Evolutionary conservation across 2,797 vertebrate genomes (phyloP).

Genomic region (Setipinna tenuifilis): DNA sequence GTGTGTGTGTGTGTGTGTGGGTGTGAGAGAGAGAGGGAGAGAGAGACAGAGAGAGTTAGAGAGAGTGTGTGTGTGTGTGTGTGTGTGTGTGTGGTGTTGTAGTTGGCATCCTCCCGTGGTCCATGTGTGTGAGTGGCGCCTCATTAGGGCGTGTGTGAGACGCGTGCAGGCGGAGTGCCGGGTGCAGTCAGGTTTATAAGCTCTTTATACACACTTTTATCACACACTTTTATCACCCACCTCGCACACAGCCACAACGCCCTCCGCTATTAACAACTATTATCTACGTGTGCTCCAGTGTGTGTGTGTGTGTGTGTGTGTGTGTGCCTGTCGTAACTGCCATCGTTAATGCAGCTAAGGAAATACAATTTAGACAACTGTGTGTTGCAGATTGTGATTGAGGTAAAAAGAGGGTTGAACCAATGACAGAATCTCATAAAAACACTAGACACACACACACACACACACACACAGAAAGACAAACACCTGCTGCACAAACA

Average conservation of each 20-base stretch:
- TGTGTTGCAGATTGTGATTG: neutral
- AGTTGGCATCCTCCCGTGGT: neutral
- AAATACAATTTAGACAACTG: too few relatives aligned
- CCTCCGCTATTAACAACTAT: neutral
- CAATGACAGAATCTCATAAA: neutral
- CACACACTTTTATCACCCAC: neutral
- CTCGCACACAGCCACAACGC: neutral
- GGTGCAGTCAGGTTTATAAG: neutral
- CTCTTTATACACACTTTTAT: constrained; percentile 15
- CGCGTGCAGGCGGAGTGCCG: constrained; percentile 29
- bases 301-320: neutral
- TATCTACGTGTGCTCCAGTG: neutral
- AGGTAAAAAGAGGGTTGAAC: neutral
- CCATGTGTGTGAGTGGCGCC: constrained; percentile 26
- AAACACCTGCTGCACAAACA: neutral
- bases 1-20: neutral
- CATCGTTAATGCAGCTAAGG: too few relatives aligned
- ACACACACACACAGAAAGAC: neutral
- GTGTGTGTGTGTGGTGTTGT: constrained; percentile 22
- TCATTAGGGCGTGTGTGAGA: constrained; percentile 32
- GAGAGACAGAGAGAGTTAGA: too few relatives aligned
- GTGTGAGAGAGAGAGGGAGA: neutral
- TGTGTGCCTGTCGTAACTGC: neutral
- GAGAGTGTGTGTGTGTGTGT: neutral
- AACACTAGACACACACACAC: neutral